Conservation (phyloP, 1,140 invertebrate species). For the Bombus ignitus region DNA sequence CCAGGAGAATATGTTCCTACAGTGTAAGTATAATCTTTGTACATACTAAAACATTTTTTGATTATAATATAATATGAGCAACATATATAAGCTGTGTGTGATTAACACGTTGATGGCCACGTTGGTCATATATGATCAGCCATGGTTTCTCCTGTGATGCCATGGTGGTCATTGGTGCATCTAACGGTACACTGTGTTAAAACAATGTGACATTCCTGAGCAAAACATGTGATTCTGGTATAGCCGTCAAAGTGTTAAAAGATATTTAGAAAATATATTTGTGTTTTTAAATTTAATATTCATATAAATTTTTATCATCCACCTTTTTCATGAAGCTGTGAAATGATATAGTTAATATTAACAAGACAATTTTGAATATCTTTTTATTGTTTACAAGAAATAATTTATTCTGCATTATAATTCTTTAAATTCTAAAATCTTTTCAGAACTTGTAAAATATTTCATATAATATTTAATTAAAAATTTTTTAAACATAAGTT, state of each 20-base stretch:
- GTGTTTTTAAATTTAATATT: constrained; percentile 6
- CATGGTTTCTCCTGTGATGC: too few species aligned
- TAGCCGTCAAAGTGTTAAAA: background rate
- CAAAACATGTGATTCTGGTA: rapidly evolving
- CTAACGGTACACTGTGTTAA: too few species aligned
- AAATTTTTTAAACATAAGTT: constrained; percentile 30
- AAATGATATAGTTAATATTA: constrained; percentile 78
- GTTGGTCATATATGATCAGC: too few species aligned
- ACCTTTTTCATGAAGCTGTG: constrained; percentile 59
- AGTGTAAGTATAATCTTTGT: constrained; percentile 87
- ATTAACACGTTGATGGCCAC: background rate
- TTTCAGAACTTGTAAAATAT: background rate
- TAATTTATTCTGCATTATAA: constrained; percentile 73
- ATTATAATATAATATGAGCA: background rate
- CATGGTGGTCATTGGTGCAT: too few species aligned
- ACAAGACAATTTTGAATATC: constrained; percentile 71
- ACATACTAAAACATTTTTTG: background rate
- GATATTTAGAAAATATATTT: background rate
- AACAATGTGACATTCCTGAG: too few species aligned
- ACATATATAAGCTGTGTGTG: background rate
- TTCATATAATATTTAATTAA: constrained; percentile 26
- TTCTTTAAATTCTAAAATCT: constrained; percentile 28
- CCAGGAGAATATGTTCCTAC: constrained; percentile 99
- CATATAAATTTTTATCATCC: constrained; percentile 1
- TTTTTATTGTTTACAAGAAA: constrained; percentile 74